Evolutionary conservation across 2,888 invertebrate genomes (phyloP).

Genomic region (Laspeyria flexula): DNA sequence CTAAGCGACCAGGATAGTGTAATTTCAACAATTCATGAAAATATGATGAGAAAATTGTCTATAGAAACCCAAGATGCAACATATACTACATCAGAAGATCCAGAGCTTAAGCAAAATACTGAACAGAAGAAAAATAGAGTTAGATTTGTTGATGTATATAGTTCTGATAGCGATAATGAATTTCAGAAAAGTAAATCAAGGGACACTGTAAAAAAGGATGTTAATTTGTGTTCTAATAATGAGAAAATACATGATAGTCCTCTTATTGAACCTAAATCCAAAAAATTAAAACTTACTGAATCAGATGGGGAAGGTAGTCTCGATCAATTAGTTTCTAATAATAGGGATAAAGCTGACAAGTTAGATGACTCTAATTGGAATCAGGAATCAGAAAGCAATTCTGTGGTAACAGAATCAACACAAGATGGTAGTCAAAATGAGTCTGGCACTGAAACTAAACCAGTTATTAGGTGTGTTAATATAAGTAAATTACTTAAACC

Average conservation of each 20-base stretch:
- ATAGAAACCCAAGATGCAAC: neutral
- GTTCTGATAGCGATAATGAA: conserved; percentile 46
- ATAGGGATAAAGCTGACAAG: neutral
- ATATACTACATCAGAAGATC: neutral
- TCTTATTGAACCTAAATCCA: conserved; percentile 10
- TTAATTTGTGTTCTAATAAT: conserved; percentile 1
- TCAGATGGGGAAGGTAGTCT: conserved; percentile 2
- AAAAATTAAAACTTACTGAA: conserved; percentile 20
- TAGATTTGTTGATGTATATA: conserved; percentile 18
- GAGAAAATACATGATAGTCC: conserved; percentile 8
- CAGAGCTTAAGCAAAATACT: neutral
- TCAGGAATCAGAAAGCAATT: conserved; percentile 13
- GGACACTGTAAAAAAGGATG: conserved; percentile 4
- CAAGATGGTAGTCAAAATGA: conserved; percentile 18
- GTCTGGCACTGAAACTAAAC: conserved; percentile 40
- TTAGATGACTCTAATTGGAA: neutral
- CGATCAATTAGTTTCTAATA: neutral
- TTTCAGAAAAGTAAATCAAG: conserved; percentile 20
- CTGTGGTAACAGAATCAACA: conserved; percentile 1
- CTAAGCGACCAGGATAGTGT: no score
- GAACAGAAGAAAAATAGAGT: neutral
- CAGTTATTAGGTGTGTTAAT: conserved; percentile 75
- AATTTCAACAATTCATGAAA: no score
- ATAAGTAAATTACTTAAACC: conserved; percentile 71
- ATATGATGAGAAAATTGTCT: neutral